These are phyloP conservation scores for Leptosomus discolor DNA, from an alignment of 2,113 vertebrate species.

Conservation along the genomic window DNA sequence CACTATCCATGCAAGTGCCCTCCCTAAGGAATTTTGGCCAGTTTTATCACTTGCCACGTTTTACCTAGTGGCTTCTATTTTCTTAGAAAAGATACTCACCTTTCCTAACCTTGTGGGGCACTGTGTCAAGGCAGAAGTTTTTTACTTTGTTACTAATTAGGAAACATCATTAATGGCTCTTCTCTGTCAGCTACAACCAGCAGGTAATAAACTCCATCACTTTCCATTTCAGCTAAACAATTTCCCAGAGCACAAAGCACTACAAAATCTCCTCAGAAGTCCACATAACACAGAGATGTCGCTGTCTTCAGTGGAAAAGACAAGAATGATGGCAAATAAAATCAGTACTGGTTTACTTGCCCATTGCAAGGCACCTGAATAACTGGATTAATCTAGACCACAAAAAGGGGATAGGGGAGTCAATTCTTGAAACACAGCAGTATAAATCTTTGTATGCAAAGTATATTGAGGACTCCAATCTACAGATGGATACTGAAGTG, in stretches of 20 bases:
- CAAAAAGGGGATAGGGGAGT: not conserved
- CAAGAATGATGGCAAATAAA: not conserved
- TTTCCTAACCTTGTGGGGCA: not conserved
- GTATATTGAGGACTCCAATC: not conserved
- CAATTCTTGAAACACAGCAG: not conserved
- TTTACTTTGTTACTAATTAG: not conserved
- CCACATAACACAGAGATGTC: not conserved
- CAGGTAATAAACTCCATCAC: not conserved
- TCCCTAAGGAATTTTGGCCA: not conserved
- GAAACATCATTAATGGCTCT: not conserved
- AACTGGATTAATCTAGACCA: not conserved
- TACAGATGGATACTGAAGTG: not conserved
- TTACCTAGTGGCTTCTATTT: not conserved
- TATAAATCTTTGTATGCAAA: not conserved
- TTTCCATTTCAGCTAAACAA: not conserved
- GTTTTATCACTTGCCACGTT: not conserved
- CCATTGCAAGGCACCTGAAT: not conserved
- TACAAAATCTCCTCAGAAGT: not conserved
- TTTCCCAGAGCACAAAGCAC: not conserved
- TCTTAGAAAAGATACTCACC: not conserved
- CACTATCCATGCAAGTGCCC: not conserved
- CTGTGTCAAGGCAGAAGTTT: not conserved
- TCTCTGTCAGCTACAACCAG: not conserved
- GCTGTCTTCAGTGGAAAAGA: not conserved
- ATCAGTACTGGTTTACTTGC: not conserved